A percentile compares a stretch with the other conserved stretches of the same genome.
Conservation (phyloP, 2,797 vertebrate genomes). For the Hyperoplus immaculatus region DNA sequence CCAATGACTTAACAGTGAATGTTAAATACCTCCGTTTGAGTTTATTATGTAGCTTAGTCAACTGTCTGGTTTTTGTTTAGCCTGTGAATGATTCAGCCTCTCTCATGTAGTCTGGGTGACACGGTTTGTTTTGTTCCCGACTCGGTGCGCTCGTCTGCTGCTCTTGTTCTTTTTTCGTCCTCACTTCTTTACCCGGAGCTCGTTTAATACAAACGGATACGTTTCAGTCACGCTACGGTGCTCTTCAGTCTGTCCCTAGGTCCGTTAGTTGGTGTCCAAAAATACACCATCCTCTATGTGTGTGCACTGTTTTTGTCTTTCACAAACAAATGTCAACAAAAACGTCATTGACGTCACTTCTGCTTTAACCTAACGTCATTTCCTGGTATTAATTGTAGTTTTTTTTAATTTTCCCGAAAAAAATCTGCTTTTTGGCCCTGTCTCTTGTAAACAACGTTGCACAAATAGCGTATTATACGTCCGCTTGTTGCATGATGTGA, state of each 20-base stretch:
- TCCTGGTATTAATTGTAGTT: slow-evolving; percentile 70
- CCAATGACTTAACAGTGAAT: background rate
- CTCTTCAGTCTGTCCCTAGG: background rate
- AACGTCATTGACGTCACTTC: slow-evolving; percentile 70
- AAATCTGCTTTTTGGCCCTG: fast-evolving
- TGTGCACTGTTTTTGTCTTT: slow-evolving; percentile 81
- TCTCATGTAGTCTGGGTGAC: slow-evolving; percentile 71
- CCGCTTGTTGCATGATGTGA: fast-evolving
- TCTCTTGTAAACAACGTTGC: fast-evolving
- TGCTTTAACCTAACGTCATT: slow-evolving; percentile 21
- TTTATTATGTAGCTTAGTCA: background rate
- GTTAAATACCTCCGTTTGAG: background rate
- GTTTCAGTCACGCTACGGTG: background rate
- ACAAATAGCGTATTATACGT: fast-evolving
- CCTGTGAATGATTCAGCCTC: slow-evolving; percentile 79
- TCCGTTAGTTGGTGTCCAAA: slow-evolving; percentile 42
- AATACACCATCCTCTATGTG: slow-evolving; percentile 59
- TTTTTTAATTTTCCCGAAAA: fast-evolving
- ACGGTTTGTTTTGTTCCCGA: slow-evolving; percentile 80
- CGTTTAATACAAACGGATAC: background rate
- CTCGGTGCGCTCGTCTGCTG: slow-evolving; percentile 68
- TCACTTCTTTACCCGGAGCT: background rate
- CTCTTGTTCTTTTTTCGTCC: slow-evolving; percentile 31
- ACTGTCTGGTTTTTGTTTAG: slow-evolving; percentile 50
- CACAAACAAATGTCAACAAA: slow-evolving; percentile 87